Base-by-base conservation (phyloP, 2,888 invertebrate species). In the Ichneumon xanthorius region DNA sequence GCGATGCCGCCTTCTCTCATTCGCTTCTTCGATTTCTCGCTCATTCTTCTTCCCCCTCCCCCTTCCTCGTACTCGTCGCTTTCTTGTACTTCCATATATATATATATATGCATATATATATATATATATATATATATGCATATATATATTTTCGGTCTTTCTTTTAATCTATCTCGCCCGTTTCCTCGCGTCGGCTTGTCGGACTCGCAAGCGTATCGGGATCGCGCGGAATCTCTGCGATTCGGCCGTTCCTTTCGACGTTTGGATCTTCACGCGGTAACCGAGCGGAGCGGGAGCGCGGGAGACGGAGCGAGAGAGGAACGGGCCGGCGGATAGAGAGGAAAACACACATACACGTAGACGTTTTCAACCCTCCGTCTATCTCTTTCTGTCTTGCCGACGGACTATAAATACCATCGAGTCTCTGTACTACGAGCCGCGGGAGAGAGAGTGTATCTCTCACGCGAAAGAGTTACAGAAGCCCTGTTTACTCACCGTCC, bases 171-270 rank as follows among this genome's bases (percentile, higher is more conserved):
- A 55, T 68, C 53, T 40, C 48, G 40, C 45, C 76, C 78, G 33
- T 40, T 30, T 40, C 45, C 19, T 73, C 68, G 71, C 48, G 79
- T 72, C 71, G 71, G 79, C 71, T 68, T 71, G 73, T 55, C 75
- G 79, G 82, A 82, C 79, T 82, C 68, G 58, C 45, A 61, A 79
- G 84, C 77, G 86, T 88, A 88, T 87, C 88, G 86, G 84, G 86
- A 82, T 84, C 86, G 87, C 61, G 84, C 85, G 91, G 92, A 92
- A 92, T 92, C 91, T 85, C 88, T 87, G 89, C 90, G 90, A 92
- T 92, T 92, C 87, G 87, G 87, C 88, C 88, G 84, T 89, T 91
- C 88, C 89, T 88, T 89, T 89, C 88, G 88, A 84, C 86, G 88
- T 86, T 86, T 84, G 82, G 86, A 87, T 88, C 84, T 73, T 76